Evolutionary conservation across 2,888 invertebrate genomes (phyloP).

Genomic region (Alcis repandata): DNA sequence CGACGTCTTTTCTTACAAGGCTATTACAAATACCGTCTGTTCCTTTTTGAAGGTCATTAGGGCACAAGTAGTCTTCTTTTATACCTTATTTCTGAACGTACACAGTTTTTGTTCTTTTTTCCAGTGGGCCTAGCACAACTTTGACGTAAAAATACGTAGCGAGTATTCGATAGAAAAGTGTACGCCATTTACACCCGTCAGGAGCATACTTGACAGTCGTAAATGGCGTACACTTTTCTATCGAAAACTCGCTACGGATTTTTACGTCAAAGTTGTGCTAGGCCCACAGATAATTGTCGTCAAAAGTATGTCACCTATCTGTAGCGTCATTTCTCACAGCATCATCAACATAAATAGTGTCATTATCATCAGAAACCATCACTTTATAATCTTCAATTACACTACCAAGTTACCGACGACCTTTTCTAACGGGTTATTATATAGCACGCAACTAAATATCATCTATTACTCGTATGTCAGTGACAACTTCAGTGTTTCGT

Average conservation of each 20-base stretch:
- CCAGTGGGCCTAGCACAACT: too few species aligned
- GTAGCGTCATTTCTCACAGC: constrained; percentile 36
- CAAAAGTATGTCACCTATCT: constrained; percentile 21
- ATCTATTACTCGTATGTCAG: constrained; percentile 54
- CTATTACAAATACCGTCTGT: constrained; percentile 63
- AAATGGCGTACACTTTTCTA: too few species aligned
- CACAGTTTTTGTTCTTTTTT: constrained; percentile 1
- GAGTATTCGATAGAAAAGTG: too few species aligned
- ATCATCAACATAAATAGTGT: constrained; percentile 48
- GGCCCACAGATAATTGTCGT: not conserved
- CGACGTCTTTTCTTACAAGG: constrained; percentile 67
- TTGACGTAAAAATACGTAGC: too few species aligned
- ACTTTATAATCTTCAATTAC: constrained; percentile 65
- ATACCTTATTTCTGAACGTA: not conserved
- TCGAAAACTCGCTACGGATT: too few species aligned
- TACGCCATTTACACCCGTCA: too few species aligned
- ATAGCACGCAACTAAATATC: constrained; percentile 69
- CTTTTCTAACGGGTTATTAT: constrained; percentile 71
- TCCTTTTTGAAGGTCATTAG: constrained; percentile 66
- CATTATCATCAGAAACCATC: constrained; percentile 58
- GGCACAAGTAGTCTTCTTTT: constrained; percentile 43
- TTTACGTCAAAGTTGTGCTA: too few species aligned
- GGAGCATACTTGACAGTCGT: too few species aligned
- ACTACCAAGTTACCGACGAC: constrained; percentile 61
- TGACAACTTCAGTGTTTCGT: constrained; percentile 72